Evolutionary conservation across 2,113 vertebrate species (phyloP).

Genomic region (Oxyruncus cristatus): DNA sequence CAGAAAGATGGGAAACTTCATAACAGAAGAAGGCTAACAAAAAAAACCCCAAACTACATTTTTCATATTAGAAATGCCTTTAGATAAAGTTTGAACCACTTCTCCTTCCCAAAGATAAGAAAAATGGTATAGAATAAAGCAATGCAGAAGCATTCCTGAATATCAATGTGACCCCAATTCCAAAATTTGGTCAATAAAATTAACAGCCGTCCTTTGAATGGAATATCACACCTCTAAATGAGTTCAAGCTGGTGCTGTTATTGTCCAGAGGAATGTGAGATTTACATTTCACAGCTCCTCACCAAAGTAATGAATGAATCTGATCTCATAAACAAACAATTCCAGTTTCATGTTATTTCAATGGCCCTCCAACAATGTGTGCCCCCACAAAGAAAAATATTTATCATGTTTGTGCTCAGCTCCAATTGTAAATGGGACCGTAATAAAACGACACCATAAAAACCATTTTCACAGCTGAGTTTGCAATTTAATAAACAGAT

Average conservation of each 20-base stretch:
- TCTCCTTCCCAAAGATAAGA: background rate
- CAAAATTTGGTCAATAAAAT: constrained; percentile 78
- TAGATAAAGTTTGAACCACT: background rate
- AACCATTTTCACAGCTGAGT: constrained; percentile 76
- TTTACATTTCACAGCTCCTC: constrained; percentile 80
- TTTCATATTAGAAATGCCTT: background rate
- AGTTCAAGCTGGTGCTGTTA: constrained; percentile 71
- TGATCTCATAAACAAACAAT: constrained; percentile 74
- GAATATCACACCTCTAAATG: constrained; percentile 76
- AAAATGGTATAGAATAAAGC: background rate
- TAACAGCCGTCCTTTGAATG: constrained; percentile 72
- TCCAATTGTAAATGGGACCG: constrained; percentile 49
- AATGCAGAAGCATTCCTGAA: constrained; percentile 53
- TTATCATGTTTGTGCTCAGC: constrained; percentile 69
- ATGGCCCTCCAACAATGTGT: constrained; percentile 62
- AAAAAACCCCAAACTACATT: background rate
- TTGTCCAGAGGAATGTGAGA: constrained; percentile 75
- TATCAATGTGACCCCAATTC: constrained; percentile 43
- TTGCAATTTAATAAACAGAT: constrained; percentile 77
- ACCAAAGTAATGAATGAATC: constrained; percentile 73
- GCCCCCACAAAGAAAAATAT: constrained; percentile 74
- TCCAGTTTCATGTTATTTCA: constrained; percentile 68
- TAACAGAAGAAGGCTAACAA: background rate
- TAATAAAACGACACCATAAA: constrained; percentile 72
- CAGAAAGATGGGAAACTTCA: background rate